Conservation (phyloP, 2,797 vertebrate genomes). For the Nothura maculosa region DNA sequence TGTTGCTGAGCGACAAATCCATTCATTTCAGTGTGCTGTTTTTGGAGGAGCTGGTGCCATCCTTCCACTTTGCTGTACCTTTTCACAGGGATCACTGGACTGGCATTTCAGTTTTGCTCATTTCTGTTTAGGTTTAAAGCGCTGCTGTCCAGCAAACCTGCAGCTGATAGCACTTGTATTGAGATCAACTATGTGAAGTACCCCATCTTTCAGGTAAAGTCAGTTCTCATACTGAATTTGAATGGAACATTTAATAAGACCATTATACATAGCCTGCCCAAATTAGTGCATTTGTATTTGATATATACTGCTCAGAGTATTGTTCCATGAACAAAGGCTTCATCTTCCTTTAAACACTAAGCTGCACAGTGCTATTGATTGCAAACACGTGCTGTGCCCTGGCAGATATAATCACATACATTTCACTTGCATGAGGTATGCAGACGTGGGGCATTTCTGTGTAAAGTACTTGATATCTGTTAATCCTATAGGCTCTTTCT, state of each 20-base stretch:
- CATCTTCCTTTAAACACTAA: background rate
- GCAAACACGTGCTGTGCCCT: background rate
- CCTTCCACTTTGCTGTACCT: background rate
- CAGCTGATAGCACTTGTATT: slow-evolving; percentile 95
- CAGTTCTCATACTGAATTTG: background rate
- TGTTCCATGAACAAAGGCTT: background rate
- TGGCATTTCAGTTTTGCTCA: slow-evolving; percentile 19
- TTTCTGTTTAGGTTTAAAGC: slow-evolving; percentile 93
- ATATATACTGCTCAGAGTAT: background rate
- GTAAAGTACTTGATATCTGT: background rate
- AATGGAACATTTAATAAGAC: background rate
- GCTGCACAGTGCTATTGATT: background rate
- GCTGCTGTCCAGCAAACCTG: slow-evolving; percentile 94
- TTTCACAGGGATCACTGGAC: background rate
- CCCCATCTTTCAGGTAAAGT: slow-evolving; percentile 95
- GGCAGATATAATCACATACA: background rate
- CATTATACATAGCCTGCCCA: background rate
- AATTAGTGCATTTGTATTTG: background rate
- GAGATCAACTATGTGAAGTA: slow-evolving; percentile 99
- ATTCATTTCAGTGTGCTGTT: background rate
- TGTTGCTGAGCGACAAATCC: background rate
- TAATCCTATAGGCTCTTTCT: background rate
- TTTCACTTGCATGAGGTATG: background rate
- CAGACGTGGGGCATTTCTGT: background rate
- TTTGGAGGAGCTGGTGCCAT: background rate